Evolutionary conservation across 2,113 vertebrate species (phyloP).

Genomic region (Aleadryas rufinucha): DNA sequence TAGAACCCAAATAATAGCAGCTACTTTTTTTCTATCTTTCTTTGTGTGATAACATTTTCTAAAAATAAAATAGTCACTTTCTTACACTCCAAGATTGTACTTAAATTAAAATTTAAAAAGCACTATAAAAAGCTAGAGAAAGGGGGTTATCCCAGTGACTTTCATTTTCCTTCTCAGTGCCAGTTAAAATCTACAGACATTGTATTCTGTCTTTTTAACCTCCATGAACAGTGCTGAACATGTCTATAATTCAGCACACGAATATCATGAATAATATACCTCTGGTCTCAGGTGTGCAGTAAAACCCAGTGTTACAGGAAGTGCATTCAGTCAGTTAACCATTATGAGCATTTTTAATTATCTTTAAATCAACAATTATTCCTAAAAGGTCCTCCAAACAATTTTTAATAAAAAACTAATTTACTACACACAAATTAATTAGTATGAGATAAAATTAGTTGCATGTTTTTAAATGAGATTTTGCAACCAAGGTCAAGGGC

Average conservation of each 20-base stretch:
- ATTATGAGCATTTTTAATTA: constrained; percentile 35
- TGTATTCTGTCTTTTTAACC: neutral
- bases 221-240: neutral
- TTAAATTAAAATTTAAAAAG: neutral
- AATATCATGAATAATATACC: neutral
- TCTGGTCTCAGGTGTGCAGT: constrained; percentile 15
- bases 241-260: neutral
- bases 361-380: constrained; percentile 53
- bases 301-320: constrained; percentile 19
- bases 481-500: constrained; percentile 38
- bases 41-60: neutral
- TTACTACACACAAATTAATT: constrained; percentile 45
- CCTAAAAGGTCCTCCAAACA: constrained; percentile 23
- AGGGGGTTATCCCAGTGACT: neutral
- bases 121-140: neutral
- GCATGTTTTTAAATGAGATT: constrained; percentile 30
- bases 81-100: neutral
- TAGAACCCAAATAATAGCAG: neutral
- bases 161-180: neutral
- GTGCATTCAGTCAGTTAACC: neutral
- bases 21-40: neutral
- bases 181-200: neutral
- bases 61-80: neutral
- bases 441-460: constrained; percentile 23
- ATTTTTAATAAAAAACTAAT: constrained; percentile 37